These are phyloP conservation scores for Ptilodon capucinus DNA, from an alignment of 2,888 invertebrate species.

Conservation along the genomic window DNA sequence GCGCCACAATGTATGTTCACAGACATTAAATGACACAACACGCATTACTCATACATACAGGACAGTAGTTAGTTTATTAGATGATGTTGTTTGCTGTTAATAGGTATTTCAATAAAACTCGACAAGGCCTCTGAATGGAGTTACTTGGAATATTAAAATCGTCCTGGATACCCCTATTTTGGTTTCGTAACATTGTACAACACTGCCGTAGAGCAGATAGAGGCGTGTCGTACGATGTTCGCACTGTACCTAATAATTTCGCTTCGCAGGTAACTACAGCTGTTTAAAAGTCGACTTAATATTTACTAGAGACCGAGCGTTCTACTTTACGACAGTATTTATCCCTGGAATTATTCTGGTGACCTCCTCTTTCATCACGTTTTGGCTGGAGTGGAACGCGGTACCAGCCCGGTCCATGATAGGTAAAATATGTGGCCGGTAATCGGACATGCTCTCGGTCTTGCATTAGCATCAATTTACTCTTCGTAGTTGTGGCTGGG, in stretches of 20 bases:
- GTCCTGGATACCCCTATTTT: conserved; percentile 43
- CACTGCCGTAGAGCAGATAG: conserved; percentile 18
- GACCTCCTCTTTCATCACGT: conserved; percentile 93
- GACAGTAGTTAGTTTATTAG: conserved; percentile 63
- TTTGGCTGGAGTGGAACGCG: conserved; percentile 96
- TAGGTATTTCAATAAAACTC: conserved; percentile 51
- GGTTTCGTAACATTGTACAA: conserved; percentile 37
- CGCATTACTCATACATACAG: conserved; percentile 81
- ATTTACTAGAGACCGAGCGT: conserved; percentile 94
- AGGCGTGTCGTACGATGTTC: conserved; percentile 38
- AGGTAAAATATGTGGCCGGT: conserved; percentile 83
- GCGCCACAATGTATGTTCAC: conserved; percentile 51
- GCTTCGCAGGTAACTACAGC: conserved; percentile 92
- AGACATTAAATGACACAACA: conserved; percentile 69
- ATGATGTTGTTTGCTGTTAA: conserved; percentile 51
- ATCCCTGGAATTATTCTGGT: conserved; percentile 95
- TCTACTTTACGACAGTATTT: conserved; percentile 95
- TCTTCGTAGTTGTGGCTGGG: conserved; percentile 69
- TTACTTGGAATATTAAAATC: conserved; percentile 74
- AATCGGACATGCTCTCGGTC: conserved; percentile 65
- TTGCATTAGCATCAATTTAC: conserved; percentile 61
- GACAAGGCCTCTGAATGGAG: conserved; percentile 82
- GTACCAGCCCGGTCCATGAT: conserved; percentile 95
- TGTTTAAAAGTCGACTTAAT: conserved; percentile 93
- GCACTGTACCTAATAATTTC: conserved; percentile 63